Evolutionary conservation across 2,797 vertebrate species (phyloP).

Genomic region (Ibycter americanus): DNA sequence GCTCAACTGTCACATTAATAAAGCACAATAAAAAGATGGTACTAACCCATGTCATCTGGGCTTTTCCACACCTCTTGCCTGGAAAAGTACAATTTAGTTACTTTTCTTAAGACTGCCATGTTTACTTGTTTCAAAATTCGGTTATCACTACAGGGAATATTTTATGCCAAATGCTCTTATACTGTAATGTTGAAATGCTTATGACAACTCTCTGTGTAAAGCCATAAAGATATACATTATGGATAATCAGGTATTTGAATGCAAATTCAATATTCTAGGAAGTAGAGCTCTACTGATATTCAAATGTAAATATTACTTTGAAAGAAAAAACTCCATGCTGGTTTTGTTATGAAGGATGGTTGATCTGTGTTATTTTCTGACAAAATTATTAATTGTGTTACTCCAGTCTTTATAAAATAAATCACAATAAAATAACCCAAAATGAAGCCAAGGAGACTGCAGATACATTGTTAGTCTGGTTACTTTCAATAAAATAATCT

Average conservation of each 20-base stretch:
- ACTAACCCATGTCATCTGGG: not conserved
- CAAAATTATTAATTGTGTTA: not conserved
- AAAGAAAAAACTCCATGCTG: not conserved
- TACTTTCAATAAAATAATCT: not conserved
- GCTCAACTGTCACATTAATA: not conserved
- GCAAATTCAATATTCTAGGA: not conserved
- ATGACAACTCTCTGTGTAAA: not conserved
- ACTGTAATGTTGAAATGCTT: not conserved
- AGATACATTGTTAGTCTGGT: not conserved
- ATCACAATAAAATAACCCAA: not conserved
- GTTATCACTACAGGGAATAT: not conserved
- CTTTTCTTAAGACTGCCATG: not conserved
- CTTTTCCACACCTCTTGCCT: not conserved
- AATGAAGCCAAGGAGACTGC: not conserved
- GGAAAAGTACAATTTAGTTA: not conserved
- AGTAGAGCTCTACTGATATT: not conserved
- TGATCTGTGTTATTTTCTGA: not conserved
- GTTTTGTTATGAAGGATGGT: not conserved
- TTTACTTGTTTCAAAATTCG: not conserved
- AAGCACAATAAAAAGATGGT: not conserved
- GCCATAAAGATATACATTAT: not conserved
- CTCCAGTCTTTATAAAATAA: not conserved
- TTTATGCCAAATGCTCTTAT: not conserved
- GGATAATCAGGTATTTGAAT: not conserved
- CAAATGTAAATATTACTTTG: not conserved